phyloP scores from a whole-genome alignment of 1,140 invertebrate species.

The Cyclina sinensis region DNA sequence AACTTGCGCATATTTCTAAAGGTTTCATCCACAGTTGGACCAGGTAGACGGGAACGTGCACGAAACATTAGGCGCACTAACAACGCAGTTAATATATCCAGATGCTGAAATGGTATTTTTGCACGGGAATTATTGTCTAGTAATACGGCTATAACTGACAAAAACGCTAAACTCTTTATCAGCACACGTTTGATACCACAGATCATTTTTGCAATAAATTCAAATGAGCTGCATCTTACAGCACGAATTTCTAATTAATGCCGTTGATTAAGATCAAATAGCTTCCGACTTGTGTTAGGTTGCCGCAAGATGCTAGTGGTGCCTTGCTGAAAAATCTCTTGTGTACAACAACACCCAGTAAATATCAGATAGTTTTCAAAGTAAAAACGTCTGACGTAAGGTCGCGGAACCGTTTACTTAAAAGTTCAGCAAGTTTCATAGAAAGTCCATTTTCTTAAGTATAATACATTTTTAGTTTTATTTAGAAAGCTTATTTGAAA shows the following conservation, averaged over 20 bases:
- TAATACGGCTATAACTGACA: constrained; percentile 26
- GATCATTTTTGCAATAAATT: constrained; percentile 13
- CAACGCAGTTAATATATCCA: neutral
- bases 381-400: too few relatives aligned
- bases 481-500: too few relatives aligned
- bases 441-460: too few relatives aligned
- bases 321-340: neutral
- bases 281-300: neutral
- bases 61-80: neutral
- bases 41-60: neutral
- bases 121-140: constrained; percentile 10
- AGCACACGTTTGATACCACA: neutral
- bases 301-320: neutral
- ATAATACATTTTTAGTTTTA: too few relatives aligned
- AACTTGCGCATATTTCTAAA: neutral
- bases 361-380: too few relatives aligned
- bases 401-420: too few relatives aligned
- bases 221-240: constrained; percentile 2
- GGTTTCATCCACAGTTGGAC: neutral
- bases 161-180: constrained; percentile 3
- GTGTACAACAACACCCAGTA: neutral
- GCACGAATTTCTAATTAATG: neutral
- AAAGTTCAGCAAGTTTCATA: too few relatives aligned
- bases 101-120: neutral
- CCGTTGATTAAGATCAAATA: neutral